Base-by-base conservation (phyloP, 2,888 invertebrate genomes). In the Zele albiditarsus region DNA sequence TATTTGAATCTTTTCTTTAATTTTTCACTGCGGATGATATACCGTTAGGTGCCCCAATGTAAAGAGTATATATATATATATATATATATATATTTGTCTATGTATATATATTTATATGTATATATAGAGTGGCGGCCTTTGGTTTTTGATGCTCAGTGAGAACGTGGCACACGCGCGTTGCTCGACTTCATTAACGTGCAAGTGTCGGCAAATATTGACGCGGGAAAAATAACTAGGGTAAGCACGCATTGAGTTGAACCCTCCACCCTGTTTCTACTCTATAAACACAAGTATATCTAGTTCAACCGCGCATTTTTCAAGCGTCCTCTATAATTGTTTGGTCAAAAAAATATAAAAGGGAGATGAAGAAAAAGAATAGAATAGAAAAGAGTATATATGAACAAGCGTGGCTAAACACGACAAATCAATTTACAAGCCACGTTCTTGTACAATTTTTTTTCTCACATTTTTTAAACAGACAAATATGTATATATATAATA, bases 121-220 rank as follows among this genome's bases (percentile, higher is more conserved):
- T 57, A 14, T 33, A 31, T 28, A 31, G 33, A 20, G 23, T 14
- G 28, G 38, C 31, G 38, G 69, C 53, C 42, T 60, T 71, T 62
- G 42, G 71, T 23, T 63, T 82, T 63, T 82, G 53, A 53, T 53
- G 83, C 80, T 79, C 80, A 49, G 49, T 53, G 28, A 71, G 28
- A 71, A 25, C 38, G 78, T 53, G 69, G 78, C 73, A 70, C 75
- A 70, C 74, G 63, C 72, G 70, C 63, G 78, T 80, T 81, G 79
- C 83, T 86, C 83, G 85, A 86, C 87, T 87, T 86, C 85, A 84
- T 85, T 83, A 85, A 86, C 83, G 80, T 78, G 78, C 85, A 83
- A 84, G 86, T 86, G 86, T 82, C 83, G 80, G 83, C 86, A 88
- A 88, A 88, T 88, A 88, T 88, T 88, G 86, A 88, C 87, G 85